phyloP scores from a whole-genome alignment of 2,113 vertebrate genomes.

The Epinephelus lanceolatus region DNA sequence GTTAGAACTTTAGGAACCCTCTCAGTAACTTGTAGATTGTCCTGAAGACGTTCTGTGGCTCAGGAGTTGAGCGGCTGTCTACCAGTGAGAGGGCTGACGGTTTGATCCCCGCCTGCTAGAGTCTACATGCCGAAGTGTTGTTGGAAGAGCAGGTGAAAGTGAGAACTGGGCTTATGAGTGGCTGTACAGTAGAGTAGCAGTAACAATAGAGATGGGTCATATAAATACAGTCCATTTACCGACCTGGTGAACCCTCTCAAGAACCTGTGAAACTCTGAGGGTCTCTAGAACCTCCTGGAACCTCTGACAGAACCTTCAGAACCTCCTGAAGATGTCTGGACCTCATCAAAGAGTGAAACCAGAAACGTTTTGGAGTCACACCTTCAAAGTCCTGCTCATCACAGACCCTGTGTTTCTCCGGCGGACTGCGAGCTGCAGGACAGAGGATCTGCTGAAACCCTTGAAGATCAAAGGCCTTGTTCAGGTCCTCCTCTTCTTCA shows the following conservation, averaged over 20 bases:
- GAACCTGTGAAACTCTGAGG: not conserved
- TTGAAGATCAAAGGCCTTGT: constrained; percentile 31
- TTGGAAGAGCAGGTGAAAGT: too few species aligned
- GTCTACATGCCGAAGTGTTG: too few species aligned
- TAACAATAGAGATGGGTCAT: too few species aligned
- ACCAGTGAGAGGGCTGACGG: too few species aligned
- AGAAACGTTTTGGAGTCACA: not conserved
- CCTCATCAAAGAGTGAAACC: too few species aligned
- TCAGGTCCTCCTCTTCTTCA: constrained; percentile 57
- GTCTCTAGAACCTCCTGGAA: not conserved
- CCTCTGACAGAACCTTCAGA: not conserved
- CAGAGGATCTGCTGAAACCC: constrained; percentile 52
- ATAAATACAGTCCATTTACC: too few species aligned
- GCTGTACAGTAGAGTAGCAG: too few species aligned
- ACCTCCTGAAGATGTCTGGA: not conserved
- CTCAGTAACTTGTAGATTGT: not conserved
- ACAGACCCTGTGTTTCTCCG: constrained; percentile 31
- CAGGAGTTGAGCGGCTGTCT: too few species aligned
- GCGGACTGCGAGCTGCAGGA: constrained; percentile 14
- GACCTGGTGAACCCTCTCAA: not conserved
- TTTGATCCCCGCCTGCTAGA: too few species aligned
- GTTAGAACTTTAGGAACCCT: not conserved
- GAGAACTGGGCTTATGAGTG: too few species aligned
- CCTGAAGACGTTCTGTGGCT: not conserved
- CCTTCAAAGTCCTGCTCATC: constrained; percentile 62